Percentiles rank a stretch among this genome's conserved stretches.
Evolutionary conservation across 2,888 invertebrate genomes (phyloP).

Genomic region (Eulithis prunata): DNA sequence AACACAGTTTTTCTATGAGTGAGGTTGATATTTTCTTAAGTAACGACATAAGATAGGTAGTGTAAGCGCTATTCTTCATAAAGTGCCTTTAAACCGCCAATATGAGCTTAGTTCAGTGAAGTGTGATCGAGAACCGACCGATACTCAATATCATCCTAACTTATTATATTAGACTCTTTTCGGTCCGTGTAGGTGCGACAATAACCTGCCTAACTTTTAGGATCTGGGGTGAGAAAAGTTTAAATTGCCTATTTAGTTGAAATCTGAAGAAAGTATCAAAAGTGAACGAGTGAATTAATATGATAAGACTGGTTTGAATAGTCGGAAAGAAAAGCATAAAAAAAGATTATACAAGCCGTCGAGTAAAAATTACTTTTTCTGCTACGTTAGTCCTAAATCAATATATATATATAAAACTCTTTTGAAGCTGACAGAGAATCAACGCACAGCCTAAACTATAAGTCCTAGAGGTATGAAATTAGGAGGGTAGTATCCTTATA

Average conservation of each 20-base stretch:
- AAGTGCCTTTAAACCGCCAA: constrained; percentile 13
- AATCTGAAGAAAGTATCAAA: constrained; percentile 3
- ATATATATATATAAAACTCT: no score
- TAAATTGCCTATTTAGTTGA: constrained; percentile 13
- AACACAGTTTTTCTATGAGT: neutral
- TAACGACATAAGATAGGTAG: neutral
- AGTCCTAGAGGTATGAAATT: no score
- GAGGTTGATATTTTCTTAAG: neutral
- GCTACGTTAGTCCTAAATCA: no score
- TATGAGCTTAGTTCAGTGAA: constrained; percentile 12
- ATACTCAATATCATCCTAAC: constrained; percentile 7
- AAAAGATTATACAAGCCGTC: no score
- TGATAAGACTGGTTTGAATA: no score
- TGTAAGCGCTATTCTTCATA: neutral
- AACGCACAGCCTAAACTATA: no score
- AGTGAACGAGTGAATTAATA: neutral
- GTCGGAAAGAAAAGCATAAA: no score
- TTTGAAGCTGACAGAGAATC: no score
- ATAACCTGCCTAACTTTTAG: constrained; percentile 12
- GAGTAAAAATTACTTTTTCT: no score
- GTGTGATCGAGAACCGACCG: constrained; percentile 17
- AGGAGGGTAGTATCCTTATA: no score
- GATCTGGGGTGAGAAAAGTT: constrained; percentile 7
- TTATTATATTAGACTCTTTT: constrained; percentile 15
- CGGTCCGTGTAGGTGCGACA: constrained; percentile 14